Evolutionary conservation across 2,888 invertebrate species (phyloP).

Genomic region (Tenodera sinensis): DNA sequence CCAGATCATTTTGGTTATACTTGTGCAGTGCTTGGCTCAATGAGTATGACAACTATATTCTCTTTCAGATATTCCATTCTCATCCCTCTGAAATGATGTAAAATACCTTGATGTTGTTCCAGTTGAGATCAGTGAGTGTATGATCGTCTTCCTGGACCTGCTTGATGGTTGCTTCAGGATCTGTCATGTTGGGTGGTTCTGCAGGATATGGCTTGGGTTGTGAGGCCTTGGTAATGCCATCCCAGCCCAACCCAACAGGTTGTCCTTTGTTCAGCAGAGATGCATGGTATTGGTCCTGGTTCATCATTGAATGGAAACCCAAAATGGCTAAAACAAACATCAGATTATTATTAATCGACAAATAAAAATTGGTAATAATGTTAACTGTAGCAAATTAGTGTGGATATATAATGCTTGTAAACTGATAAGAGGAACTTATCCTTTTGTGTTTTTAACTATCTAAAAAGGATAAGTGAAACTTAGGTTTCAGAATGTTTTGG

Average conservation of each 20-base stretch:
- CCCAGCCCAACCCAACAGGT: constrained; percentile 86
- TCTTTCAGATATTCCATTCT: no score
- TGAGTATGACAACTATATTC: no score
- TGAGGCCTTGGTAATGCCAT: constrained; percentile 91
- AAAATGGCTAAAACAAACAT: constrained; percentile 72
- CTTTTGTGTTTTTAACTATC: neutral
- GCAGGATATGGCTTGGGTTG: constrained; percentile 86
- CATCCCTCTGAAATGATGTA: neutral
- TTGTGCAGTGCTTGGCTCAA: no score
- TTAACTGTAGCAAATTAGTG: neutral
- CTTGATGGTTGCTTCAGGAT: constrained; percentile 89
- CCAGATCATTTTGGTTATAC: no score
- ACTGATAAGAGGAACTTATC: neutral
- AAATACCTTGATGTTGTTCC: constrained; percentile 97
- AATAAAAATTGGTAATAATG: neutral
- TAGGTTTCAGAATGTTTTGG: no score
- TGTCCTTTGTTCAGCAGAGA: constrained; percentile 90
- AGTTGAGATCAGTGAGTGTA: constrained; percentile 87
- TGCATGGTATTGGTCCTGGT: constrained; percentile 99
- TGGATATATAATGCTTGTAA: neutral
- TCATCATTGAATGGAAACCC: constrained; percentile 99
- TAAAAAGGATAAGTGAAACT: no score
- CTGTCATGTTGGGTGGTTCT: constrained; percentile 95
- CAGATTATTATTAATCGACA: neutral
- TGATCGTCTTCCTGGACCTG: constrained; percentile 86